A percentile compares a stretch with the other conserved stretches of the same genome.
phyloP scores from a whole-genome alignment of 1,140 invertebrate species.

The Hermetia illucens region DNA sequence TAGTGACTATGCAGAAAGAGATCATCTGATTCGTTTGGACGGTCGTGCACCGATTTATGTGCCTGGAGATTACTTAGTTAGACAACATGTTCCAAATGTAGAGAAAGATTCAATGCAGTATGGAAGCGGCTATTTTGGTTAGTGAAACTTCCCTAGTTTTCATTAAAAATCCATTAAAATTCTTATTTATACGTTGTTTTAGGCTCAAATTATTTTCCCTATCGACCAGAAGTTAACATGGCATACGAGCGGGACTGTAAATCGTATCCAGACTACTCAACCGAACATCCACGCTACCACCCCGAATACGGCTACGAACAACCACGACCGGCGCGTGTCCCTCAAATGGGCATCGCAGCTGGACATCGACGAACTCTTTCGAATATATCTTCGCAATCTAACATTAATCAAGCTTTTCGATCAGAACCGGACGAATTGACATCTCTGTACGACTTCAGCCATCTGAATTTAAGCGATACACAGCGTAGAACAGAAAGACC shows the following conservation, averaged over 20 bases:
- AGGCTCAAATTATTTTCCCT: constrained; percentile 29
- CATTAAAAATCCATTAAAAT: neutral
- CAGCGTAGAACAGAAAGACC: neutral
- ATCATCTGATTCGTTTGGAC: constrained; percentile 13
- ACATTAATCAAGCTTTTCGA: constrained; percentile 43
- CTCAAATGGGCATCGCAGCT: constrained; percentile 26
- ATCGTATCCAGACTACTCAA: constrained; percentile 27
- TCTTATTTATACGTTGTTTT: constrained; percentile 1
- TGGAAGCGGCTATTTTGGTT: constrained; percentile 21
- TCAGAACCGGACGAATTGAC: constrained; percentile 47
- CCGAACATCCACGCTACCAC: constrained; percentile 27
- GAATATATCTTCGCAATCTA: constrained; percentile 23
- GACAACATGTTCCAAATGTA: constrained; percentile 3
- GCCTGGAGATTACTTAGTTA: constrained; percentile 32
- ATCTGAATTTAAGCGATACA: constrained; percentile 16
- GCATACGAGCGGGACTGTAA: constrained; percentile 26
- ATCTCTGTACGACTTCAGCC: constrained; percentile 32
- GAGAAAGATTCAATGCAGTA: neutral
- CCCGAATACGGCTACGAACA: constrained; percentile 18
- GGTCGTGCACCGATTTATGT: constrained; percentile 39
- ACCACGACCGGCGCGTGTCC: constrained; percentile 16
- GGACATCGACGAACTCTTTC: constrained; percentile 25
- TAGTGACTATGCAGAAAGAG: constrained; percentile 5
- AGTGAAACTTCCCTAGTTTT: constrained; percentile 2
- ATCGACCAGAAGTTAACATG: constrained; percentile 24